Conservation (phyloP, 2,797 vertebrate species). For the Sylvia borin region DNA sequence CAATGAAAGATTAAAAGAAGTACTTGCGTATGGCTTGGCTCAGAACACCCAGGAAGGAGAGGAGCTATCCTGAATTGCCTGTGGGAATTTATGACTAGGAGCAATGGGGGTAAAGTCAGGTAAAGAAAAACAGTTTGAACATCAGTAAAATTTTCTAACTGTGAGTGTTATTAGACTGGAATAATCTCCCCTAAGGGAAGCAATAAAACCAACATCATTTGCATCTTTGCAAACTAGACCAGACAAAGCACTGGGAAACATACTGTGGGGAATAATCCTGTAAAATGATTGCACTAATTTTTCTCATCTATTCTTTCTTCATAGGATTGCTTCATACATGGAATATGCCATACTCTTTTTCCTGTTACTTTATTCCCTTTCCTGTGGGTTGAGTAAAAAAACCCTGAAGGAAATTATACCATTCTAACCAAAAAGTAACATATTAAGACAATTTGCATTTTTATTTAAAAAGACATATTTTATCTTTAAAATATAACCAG, state of each 20-base stretch:
- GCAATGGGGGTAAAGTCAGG: constrained; percentile 60
- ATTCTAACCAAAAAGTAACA: constrained; percentile 11
- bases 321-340: constrained; percentile 31
- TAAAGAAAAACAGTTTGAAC: constrained; percentile 60
- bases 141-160: constrained; percentile 64
- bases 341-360: constrained; percentile 9
- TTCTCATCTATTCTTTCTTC: constrained; percentile 60
- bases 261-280: constrained; percentile 37
- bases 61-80: constrained; percentile 7
- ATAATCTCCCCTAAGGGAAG: constrained; percentile 65
- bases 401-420: not conserved
- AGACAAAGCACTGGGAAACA: constrained; percentile 65
- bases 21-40: constrained; percentile 22
- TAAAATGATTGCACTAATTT: constrained; percentile 57
- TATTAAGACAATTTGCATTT: not conserved
- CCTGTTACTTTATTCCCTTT: constrained; percentile 37
- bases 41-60: constrained; percentile 60
- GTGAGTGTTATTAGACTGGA: constrained; percentile 51
- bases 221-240: constrained; percentile 66
- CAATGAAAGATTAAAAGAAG: not conserved
- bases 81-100: constrained; percentile 25
- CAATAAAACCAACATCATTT: constrained; percentile 64
- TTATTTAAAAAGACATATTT: not conserved
- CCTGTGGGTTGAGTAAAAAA: constrained; percentile 6
- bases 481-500: constrained; percentile 11